Percentiles rank a stretch among this genome's conserved stretches.
Evolutionary conservation across 2,888 invertebrate species (phyloP).

Genomic region (Ditula angustiorana): DNA sequence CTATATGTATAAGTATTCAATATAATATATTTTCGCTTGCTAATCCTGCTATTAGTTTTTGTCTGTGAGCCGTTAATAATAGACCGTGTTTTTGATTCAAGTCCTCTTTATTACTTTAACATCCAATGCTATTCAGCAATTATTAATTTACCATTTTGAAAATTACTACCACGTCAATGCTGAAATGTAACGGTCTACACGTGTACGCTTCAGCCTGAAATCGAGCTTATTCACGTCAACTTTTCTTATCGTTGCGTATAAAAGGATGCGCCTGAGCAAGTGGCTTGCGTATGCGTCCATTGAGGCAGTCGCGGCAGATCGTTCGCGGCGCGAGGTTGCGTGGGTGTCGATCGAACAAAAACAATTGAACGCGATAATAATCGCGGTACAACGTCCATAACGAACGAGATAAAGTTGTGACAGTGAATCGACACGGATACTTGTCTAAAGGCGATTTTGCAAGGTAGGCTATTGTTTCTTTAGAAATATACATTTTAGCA

Average conservation of each 20-base stretch:
- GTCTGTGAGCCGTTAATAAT: neutral
- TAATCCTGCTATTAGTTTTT: neutral
- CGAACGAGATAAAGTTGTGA: neutral
- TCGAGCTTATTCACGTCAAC: constrained; percentile 12
- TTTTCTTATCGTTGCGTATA: constrained; percentile 31
- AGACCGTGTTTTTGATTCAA: neutral
- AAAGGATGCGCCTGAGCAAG: constrained; percentile 28
- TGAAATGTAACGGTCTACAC: neutral
- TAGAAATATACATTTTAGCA: too few species aligned
- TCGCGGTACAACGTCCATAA: neutral
- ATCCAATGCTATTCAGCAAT: too few species aligned
- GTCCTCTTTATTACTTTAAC: neutral
- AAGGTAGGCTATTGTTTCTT: too few species aligned
- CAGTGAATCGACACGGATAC: neutral
- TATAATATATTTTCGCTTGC: neutral
- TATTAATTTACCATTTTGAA: neutral
- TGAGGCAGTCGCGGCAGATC: constrained; percentile 14
- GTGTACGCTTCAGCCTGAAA: constrained; percentile 28
- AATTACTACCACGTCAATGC: too few species aligned
- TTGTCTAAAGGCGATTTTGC: too few species aligned
- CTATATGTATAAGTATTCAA: neutral
- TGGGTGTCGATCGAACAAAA: neutral
- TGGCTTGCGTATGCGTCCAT: neutral
- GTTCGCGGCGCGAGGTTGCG: constrained; percentile 7
- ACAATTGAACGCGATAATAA: neutral